Evolutionary conservation across 2,888 invertebrate species (phyloP).

Genomic region (Drosophila nr. perissopoda): DNA sequence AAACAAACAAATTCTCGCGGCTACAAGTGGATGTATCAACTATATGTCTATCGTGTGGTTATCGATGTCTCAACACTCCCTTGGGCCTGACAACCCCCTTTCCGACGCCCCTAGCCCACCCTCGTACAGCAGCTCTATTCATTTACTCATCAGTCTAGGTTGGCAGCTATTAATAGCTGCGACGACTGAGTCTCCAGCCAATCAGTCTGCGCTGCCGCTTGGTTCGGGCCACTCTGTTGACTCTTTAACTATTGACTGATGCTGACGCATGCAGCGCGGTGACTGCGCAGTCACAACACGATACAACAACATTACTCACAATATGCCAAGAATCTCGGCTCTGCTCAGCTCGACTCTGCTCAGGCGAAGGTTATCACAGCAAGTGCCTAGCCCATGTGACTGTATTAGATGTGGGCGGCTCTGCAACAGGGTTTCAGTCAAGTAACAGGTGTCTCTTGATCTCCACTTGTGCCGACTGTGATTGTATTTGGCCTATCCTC

Average conservation of each 20-base stretch:
- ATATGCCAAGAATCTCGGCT: constrained; percentile 28
- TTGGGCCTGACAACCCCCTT: not conserved
- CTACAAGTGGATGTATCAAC: constrained; percentile 23
- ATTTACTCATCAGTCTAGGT: constrained; percentile 30
- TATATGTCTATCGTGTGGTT: constrained; percentile 9
- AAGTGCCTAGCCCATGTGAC: constrained; percentile 21
- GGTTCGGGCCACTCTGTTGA: constrained; percentile 25
- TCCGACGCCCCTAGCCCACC: not conserved
- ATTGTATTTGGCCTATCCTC: no score
- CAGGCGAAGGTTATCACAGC: constrained; percentile 37
- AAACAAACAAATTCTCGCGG: not conserved
- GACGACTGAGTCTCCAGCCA: constrained; percentile 58
- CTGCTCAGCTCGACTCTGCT: not conserved
- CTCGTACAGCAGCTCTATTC: not conserved
- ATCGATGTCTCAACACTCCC: constrained; percentile 38
- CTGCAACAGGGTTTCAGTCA: no score
- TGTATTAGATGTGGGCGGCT: constrained; percentile 6
- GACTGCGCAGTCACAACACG: constrained; percentile 22
- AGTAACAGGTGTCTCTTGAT: not conserved
- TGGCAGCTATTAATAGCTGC: constrained; percentile 62
- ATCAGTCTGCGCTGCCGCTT: constrained; percentile 59
- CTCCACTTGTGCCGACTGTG: not conserved
- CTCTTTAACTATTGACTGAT: constrained; percentile 9
- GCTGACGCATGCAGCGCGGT: constrained; percentile 36
- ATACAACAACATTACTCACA: constrained; percentile 35